Conservation (phyloP, 2,113 vertebrate genomes). For the Thermophis baileyi region DNA sequence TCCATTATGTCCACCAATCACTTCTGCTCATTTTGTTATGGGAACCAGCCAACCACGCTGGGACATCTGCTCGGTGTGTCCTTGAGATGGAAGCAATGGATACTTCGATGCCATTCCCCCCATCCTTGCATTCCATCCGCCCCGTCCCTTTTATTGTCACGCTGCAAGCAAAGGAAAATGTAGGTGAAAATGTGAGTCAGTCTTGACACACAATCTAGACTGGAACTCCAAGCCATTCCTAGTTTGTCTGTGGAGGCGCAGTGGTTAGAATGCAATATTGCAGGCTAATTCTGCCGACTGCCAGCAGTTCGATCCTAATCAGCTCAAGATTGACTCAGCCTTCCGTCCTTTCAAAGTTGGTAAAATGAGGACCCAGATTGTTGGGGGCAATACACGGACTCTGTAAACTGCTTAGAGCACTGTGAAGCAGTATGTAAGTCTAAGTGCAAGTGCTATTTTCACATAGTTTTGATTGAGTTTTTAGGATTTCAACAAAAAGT, state of each 20-base stretch:
- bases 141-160: no score
- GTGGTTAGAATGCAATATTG: not conserved
- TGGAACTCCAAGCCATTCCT: not conserved
- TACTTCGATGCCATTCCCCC: no score
- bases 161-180: no score
- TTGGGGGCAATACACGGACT: not conserved
- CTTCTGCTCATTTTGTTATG: no score
- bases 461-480: not conserved
- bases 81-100: no score
- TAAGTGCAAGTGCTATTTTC: not conserved
- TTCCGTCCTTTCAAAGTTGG: not conserved
- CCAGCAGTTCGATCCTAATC: not conserved
- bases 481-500: not conserved
- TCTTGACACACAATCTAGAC: not conserved
- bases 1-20: no score
- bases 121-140: no score
- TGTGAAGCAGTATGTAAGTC: not conserved
- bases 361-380: not conserved
- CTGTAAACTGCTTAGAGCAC: not conserved
- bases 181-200: no score
- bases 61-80: no score
- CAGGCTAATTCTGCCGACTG: not conserved
- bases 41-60: no score
- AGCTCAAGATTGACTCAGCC: not conserved
- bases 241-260: not conserved